Evolutionary conservation across 2,797 vertebrate species (phyloP), one percentile per base, ranked within the genome.

Genomic region (Tenualosa ilisha): DNA sequence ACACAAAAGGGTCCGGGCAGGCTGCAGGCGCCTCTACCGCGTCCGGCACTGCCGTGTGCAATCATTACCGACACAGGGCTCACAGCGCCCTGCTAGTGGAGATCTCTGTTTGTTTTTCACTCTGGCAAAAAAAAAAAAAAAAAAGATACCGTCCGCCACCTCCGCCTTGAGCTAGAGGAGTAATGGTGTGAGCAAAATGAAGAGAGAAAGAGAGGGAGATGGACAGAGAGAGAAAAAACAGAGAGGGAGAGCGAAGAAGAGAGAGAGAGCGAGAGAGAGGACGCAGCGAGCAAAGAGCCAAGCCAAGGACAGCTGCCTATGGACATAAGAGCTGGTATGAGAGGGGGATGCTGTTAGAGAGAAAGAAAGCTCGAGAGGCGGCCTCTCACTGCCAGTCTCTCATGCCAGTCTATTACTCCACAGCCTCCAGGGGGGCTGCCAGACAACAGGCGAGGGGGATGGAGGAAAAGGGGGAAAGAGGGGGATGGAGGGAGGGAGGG

Each of bases 51-150:
- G 51, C 81, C 13, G 51, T 20, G 31, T 11, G 46, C 83, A 63
- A 6, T 85, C 65, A 87, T 85, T 85, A 87, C 86, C 24, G 81
- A 40, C 17, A 13, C 43, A 26, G 9, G 81, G n/a, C 20, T 50
- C 20, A 31, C 17, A 22, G 49, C 83, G 63, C 31, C 7, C 56
- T 61, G 40, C 26, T 7, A 13, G 59, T 59, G 26, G 83, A 81
- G 49, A 53, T 37, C 56, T 53, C 75, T 31, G 83, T 84, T 84
- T 86, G 83, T 86, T 84, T 84, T 84, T 56, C 79, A 54, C 40
- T 82, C 83, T 59, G 4, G 31, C 37, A 31, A 31, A 31, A 31
- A 31, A 75, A 72, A 75, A 31, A 31, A 31, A 31, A 31, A 75
- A 72, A 75, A 68, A 68, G 31, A 11, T 15, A 13, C 31, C 68